Evolutionary conservation across 2,888 invertebrate species (phyloP).

Genomic region (Limnephilus marmoratus): DNA sequence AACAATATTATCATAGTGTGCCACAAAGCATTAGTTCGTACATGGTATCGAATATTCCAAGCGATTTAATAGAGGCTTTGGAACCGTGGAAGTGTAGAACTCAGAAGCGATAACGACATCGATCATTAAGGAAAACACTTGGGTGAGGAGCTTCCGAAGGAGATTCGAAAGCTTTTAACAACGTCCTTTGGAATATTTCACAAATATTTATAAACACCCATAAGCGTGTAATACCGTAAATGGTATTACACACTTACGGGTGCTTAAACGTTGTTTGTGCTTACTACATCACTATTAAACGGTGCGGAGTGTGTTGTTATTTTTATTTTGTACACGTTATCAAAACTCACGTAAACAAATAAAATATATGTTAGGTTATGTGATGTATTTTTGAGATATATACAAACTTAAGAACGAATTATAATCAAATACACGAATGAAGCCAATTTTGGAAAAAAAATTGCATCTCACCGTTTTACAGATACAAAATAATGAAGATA

Average conservation of each 20-base stretch:
- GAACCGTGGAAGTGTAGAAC: neutral
- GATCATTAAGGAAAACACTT: conserved; percentile 30
- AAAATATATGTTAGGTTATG: no score
- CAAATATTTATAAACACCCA: neutral
- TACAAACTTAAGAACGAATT: no score
- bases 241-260: neutral
- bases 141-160: neutral
- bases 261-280: neutral
- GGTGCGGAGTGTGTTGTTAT: no score
- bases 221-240: neutral
- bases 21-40: neutral
- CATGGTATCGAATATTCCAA: conserved; percentile 30
- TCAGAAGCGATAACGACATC: conserved; percentile 23
- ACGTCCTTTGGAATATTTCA: neutral
- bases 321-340: neutral
- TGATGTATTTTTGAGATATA: no score
- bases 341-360: neutral
- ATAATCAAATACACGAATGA: no score
- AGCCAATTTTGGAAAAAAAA: no score
- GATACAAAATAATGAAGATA: no score
- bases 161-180: neutral
- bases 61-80: conserved; percentile 32
- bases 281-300: no score
- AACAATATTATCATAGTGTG: neutral
- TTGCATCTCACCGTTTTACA: no score